Conservation (phyloP, 2,113 vertebrate species). For the Zosterops hypoxanthus region DNA sequence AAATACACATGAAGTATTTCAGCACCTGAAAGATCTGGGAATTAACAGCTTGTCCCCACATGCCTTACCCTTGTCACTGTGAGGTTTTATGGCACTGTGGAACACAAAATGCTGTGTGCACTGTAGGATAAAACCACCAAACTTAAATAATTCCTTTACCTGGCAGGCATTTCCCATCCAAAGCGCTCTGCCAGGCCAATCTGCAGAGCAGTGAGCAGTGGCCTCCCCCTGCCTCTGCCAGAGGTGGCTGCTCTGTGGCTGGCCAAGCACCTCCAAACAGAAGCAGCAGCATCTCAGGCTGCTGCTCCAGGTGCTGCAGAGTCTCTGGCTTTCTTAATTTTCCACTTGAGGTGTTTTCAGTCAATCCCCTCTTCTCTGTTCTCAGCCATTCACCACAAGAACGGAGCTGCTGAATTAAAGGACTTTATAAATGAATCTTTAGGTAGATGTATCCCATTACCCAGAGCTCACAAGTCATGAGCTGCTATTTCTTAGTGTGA, state of each 20-base stretch:
- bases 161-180: background rate
- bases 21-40: background rate
- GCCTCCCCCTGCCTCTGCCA: background rate
- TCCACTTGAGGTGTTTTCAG: background rate
- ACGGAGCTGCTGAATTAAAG: background rate
- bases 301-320: background rate
- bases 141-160: background rate
- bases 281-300: background rate
- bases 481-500: background rate
- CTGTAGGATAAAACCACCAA: background rate
- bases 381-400: background rate
- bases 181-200: background rate
- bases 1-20: background rate
- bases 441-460: slow-evolving; percentile 1
- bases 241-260: background rate
- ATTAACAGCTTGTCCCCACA: background rate
- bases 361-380: background rate
- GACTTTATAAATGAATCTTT: background rate
- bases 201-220: background rate
- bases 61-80: background rate
- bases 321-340: background rate
- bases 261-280: background rate
- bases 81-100: background rate
- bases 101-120: background rate
- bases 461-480: background rate